These are phyloP conservation scores for Portevinia maculata DNA, from an alignment of 2,888 invertebrate genomes.

Conservation along the genomic window DNA sequence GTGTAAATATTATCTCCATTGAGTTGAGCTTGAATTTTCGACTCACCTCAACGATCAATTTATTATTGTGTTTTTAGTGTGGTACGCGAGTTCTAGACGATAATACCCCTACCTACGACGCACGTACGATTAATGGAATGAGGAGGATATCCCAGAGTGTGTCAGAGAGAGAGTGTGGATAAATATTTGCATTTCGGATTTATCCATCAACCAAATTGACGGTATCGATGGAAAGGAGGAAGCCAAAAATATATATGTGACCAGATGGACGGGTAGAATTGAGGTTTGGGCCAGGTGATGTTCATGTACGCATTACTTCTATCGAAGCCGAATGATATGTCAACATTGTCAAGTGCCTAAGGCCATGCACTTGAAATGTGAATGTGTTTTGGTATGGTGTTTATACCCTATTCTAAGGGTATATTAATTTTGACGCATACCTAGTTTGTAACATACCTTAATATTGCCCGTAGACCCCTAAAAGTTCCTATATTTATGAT, in stretches of 20 bases:
- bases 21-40: constrained; percentile 11
- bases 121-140: constrained; percentile 3
- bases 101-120: background rate
- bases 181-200: constrained; percentile 74
- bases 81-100: constrained; percentile 38
- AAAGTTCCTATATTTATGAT: no score
- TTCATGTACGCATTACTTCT: constrained; percentile 33
- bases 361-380: constrained; percentile 32
- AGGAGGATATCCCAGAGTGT: constrained; percentile 29
- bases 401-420: no score
- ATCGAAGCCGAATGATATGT: constrained; percentile 31
- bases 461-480: no score
- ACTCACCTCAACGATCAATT: constrained; percentile 21
- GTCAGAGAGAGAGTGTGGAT: constrained; percentile 31
- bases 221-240: constrained; percentile 65
- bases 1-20: constrained; percentile 59
- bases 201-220: constrained; percentile 72
- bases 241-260: constrained; percentile 44
- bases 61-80: constrained; percentile 5
- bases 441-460: no score
- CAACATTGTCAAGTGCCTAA: constrained; percentile 51
- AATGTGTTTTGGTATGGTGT: constrained; percentile 16
- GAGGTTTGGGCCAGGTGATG: constrained; percentile 47
- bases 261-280: constrained; percentile 63
- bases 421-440: no score